These are phyloP conservation scores for Picus viridis DNA, from an alignment of 2,797 vertebrate species.

Conservation along the genomic window DNA sequence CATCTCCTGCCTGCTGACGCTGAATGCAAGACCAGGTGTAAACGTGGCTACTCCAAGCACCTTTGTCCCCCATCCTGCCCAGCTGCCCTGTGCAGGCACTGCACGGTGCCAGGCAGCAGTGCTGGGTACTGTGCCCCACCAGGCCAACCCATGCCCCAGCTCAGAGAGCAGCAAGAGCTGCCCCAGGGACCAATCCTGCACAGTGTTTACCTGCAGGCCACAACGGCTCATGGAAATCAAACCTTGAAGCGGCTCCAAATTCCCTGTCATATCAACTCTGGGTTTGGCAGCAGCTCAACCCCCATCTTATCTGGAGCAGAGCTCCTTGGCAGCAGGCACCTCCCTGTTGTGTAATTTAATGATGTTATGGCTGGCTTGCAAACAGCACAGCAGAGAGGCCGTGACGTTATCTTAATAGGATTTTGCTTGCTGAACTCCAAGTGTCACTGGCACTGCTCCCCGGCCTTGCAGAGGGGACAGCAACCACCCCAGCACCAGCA, in stretches of 20 bases:
- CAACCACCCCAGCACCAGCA: background rate
- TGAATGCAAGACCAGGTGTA: background rate
- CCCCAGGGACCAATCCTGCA: background rate
- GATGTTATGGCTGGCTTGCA: conserved; percentile 69
- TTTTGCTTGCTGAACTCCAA: conserved; percentile 28
- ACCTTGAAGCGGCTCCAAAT: conserved; percentile 51
- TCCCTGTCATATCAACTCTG: conserved; percentile 46
- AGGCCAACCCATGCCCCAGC: background rate
- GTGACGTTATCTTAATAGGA: conserved; percentile 70
- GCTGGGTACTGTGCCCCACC: background rate
- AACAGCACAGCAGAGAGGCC: conserved; percentile 68
- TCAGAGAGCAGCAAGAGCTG: background rate
- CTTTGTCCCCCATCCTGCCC: background rate
- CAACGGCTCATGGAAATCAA: background rate
- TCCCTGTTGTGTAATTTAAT: conserved; percentile 69
- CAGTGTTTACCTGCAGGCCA: background rate
- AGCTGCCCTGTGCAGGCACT: background rate
- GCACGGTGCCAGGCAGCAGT: background rate
- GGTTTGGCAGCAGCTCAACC: conserved; percentile 61
- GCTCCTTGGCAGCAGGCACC: conserved; percentile 71
- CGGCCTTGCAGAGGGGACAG: background rate
- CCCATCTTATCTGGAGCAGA: conserved; percentile 63
- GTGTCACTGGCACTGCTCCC: conserved; percentile 5
- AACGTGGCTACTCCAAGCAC: background rate
- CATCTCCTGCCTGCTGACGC: rapidly evolving